A percentile compares a stretch with the other conserved stretches of the same genome.
These are phyloP conservation scores for Theretra japonica DNA, from an alignment of 2,888 invertebrate species.

Conservation along the genomic window DNA sequence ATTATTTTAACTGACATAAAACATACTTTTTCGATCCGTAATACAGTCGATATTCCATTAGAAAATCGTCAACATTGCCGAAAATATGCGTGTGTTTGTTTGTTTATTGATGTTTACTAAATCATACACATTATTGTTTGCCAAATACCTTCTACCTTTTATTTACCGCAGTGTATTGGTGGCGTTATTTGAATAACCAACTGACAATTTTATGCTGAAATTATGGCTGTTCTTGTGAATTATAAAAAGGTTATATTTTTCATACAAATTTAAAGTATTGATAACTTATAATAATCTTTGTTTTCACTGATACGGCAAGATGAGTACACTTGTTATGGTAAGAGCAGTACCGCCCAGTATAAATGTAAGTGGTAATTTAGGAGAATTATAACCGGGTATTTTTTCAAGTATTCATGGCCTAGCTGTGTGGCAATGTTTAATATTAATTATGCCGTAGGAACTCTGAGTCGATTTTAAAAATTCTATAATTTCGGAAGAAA, in stretches of 20 bases:
- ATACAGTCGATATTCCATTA: neutral
- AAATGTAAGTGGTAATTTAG: too few relatives aligned
- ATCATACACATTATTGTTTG: neutral
- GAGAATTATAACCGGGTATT: too few relatives aligned
- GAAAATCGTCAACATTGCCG: neutral
- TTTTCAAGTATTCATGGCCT: too few relatives aligned
- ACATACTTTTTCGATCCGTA: neutral
- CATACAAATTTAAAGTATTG: too few relatives aligned
- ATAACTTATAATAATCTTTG: too few relatives aligned
- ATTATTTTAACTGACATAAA: neutral
- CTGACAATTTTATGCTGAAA: neutral
- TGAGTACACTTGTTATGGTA: too few relatives aligned
- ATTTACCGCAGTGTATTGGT: neutral
- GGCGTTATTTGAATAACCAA: neutral
- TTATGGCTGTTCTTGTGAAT: constrained; percentile 42
- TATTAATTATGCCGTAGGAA: too few relatives aligned
- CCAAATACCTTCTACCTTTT: neutral
- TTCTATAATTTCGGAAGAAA: too few relatives aligned
- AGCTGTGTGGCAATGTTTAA: too few relatives aligned
- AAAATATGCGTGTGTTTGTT: neutral
- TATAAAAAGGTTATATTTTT: constrained; percentile 39
- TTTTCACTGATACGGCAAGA: too few relatives aligned
- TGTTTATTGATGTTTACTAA: neutral
- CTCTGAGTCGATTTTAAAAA: too few relatives aligned
- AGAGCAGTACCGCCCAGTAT: neutral